A percentile compares a stretch with the other conserved stretches of the same genome.
Conservation (phyloP, 37 sponge, comb jelly and placozoan species). For the Ephydatia muelleri region DNA sequence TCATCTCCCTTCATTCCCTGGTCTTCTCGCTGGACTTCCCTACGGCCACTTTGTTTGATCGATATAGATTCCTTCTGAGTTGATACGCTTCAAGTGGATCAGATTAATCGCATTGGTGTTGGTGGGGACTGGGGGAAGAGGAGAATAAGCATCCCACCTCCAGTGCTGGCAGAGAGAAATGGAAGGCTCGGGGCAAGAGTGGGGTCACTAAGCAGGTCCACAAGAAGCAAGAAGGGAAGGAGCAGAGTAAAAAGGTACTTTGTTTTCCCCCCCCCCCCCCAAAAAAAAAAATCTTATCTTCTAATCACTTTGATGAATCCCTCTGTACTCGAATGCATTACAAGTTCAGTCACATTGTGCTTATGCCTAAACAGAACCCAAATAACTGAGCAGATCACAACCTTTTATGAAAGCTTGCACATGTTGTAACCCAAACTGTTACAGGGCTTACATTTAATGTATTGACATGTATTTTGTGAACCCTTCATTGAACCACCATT, state of each 20-base stretch:
- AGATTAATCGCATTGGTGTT: conserved; percentile 22
- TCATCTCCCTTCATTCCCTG: too few relatives aligned
- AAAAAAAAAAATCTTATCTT: not conserved
- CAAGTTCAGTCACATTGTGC: too few relatives aligned
- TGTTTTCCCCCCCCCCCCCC: not conserved
- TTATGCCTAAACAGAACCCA: too few relatives aligned
- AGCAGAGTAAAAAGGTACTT: conserved; percentile 32
- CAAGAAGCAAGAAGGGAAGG: conserved; percentile 20
- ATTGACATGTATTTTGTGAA: too few relatives aligned
- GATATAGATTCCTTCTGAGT: conserved; percentile 78
- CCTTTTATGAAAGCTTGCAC: too few relatives aligned
- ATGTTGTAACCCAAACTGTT: too few relatives aligned
- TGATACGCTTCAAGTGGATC: conserved; percentile 75
- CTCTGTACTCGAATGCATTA: too few relatives aligned
- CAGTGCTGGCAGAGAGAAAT: not conserved
- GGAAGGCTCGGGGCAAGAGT: conserved; percentile 44
- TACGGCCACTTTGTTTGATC: not conserved
- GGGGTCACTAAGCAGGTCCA: conserved; percentile 22
- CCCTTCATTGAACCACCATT: too few relatives aligned
- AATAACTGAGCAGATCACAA: too few relatives aligned
- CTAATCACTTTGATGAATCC: too few relatives aligned
- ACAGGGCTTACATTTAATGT: too few relatives aligned
- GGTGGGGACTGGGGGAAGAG: not conserved
- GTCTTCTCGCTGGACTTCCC: not conserved
- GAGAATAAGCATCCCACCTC: not conserved